These are phyloP conservation scores for Cetoscarus ocellatus DNA, from an alignment of 2,797 vertebrate species.

Conservation along the genomic window DNA sequence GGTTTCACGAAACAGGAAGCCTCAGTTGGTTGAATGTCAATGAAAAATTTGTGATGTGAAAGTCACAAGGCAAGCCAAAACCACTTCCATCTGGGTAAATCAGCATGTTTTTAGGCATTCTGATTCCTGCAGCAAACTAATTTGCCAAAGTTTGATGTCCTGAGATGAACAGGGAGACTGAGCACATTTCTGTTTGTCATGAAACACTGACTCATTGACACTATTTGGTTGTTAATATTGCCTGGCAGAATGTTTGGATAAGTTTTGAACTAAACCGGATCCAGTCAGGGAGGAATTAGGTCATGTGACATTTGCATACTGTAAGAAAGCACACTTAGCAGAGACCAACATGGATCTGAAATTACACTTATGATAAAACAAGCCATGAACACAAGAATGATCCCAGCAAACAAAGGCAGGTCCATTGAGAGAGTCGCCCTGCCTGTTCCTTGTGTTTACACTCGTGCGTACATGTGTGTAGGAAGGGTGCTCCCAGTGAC, in stretches of 20 bases:
- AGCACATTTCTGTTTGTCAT: not conserved
- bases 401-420: conserved; percentile 61
- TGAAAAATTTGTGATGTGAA: too few relatives aligned
- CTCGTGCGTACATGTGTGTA: conserved; percentile 52
- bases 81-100: not conserved
- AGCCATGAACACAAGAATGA: conserved; percentile 23
- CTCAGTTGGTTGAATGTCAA: too few relatives aligned
- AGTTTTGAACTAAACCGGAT: conserved; percentile 32
- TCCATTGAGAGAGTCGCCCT: conserved; percentile 13
- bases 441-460: conserved; percentile 53
- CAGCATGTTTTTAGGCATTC: not conserved
- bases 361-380: conserved; percentile 34
- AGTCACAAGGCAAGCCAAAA: not conserved
- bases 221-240: conserved; percentile 17
- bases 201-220: conserved; percentile 25
- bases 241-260: conserved; percentile 31
- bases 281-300: conserved; percentile 14
- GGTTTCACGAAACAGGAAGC: too few relatives aligned
- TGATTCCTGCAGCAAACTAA: not conserved
- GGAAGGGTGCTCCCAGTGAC: conserved; percentile 78
- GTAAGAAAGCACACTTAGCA: conserved; percentile 5
- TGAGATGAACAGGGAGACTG: conserved; percentile 22
- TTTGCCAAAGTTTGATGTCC: not conserved
- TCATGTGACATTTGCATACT: conserved; percentile 24
- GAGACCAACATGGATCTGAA: conserved; percentile 16